Conservation (phyloP, 2,113 vertebrate species). For the Nyctereutes procyonoides region DNA sequence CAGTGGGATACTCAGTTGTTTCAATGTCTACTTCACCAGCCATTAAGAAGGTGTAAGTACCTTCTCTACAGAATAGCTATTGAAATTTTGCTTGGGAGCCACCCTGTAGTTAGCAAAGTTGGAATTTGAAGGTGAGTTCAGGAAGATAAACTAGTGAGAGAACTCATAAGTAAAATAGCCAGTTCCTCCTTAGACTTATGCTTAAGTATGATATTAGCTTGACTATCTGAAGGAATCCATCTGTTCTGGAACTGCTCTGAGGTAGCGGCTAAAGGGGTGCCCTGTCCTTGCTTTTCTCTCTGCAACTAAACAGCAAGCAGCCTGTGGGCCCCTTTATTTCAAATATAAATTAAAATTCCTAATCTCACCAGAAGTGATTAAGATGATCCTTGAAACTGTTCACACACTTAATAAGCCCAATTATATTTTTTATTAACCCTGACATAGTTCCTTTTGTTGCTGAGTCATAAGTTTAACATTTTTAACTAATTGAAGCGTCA, state of each 20-base stretch:
- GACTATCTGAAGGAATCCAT: not conserved
- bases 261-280: not conserved
- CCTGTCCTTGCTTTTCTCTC: not conserved
- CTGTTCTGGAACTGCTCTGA: not conserved
- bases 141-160: not conserved
- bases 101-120: slow-evolving; percentile 19
- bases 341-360: slow-evolving; percentile 68
- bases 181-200: not conserved
- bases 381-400: slow-evolving; percentile 71
- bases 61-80: slow-evolving; percentile 40
- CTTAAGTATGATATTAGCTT: not conserved
- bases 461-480: slow-evolving; percentile 77
- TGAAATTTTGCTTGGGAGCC: slow-evolving; percentile 56
- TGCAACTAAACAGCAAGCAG: not conserved
- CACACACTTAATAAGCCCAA: slow-evolving; percentile 47
- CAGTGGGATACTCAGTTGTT: not conserved
- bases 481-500: slow-evolving; percentile 59
- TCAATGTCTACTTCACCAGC: slow-evolving; percentile 31
- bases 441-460: slow-evolving; percentile 66
- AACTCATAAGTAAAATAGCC: not conserved
- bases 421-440: slow-evolving; percentile 77
- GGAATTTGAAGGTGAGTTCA: slow-evolving; percentile 19
- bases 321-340: slow-evolving; percentile 59
- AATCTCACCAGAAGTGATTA: slow-evolving; percentile 70
- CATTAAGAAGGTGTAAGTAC: slow-evolving; percentile 37